Evolutionary conservation across 2,888 invertebrate species (phyloP), one percentile per base, ranked within the genome.

Genomic region (Erebia aethiops): DNA sequence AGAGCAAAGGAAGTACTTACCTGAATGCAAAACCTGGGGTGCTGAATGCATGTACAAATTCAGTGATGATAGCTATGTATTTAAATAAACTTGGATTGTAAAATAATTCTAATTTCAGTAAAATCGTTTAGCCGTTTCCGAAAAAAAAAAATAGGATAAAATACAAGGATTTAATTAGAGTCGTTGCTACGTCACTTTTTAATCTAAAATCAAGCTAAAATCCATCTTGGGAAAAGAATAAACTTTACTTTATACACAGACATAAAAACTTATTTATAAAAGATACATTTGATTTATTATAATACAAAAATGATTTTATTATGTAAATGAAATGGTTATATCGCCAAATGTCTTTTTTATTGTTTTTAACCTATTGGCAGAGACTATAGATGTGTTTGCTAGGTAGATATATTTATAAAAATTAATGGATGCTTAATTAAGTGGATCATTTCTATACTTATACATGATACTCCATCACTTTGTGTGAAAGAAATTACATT

Each of bases 251-350:
- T 16, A 60, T 60, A 58, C n/a, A n/a, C 58, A 35, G 14, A 35
- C 18, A 62, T 46, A 49, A 62, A 60, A 62, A 62, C 10, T n/a
- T 60, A 60, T 9, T 1, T 41, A n/a, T 43, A n/a, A 60, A n/a
- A 21, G 43, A 62, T 18, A 49, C 5, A 62, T 46, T 62, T 62
- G 46, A 62, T 62, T 62, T 16, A 18, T 62, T 11, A 18, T 21
- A 62, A 21, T 14, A 46, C 61, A 21, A 49, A 61, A 46, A 62
- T 49, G 61, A 49, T 16, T 64, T 64, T 52, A 52, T 64, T 64
- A 64, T 64, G 51, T 16, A 52, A 64, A 64, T 35, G n/a, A 16
- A 52, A 64, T 64, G 51, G 35, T 52, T 13, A 52, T 52, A 64
- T 54, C 52, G 41, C 51, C 41, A 21, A 64, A 54, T 52, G n/a